Conservation (phyloP, 2,113 vertebrate genomes). For the Xyrauchen texanus region DNA sequence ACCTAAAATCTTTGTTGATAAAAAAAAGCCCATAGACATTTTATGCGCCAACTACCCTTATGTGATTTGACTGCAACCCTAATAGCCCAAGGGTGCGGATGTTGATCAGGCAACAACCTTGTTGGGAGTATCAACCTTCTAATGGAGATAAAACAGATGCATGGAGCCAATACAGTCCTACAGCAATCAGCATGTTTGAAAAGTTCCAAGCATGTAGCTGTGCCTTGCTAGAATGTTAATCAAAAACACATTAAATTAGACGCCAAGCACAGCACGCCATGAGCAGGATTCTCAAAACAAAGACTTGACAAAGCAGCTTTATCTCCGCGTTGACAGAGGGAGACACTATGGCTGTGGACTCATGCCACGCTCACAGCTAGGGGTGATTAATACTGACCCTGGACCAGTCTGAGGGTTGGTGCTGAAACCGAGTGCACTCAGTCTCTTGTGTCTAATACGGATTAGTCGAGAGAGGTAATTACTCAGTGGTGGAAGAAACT, state of each 20-base stretch:
- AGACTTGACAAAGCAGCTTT: constrained; percentile 20
- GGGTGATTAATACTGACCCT: constrained; percentile 35
- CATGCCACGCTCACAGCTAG: constrained; percentile 3
- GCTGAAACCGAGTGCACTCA: constrained; percentile 8
- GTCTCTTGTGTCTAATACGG: constrained; percentile 31
- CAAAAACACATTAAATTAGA: constrained; percentile 21
- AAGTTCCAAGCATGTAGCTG: constrained; percentile 20
- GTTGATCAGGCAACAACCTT: constrained; percentile 20
- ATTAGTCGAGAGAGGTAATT: constrained; percentile 37
- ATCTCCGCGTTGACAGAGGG: constrained; percentile 5
- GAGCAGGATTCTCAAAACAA: constrained; percentile 24
- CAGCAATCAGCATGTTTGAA: constrained; percentile 34
- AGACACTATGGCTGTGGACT: constrained; percentile 30
- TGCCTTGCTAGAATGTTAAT: constrained; percentile 13
- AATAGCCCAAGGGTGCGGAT: not conserved
- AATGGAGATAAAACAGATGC: constrained; percentile 11
- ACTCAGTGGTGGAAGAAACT: not conserved
- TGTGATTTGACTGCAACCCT: not conserved
- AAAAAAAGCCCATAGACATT: too few relatives aligned
- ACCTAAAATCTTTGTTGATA: too few relatives aligned
- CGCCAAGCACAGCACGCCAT: not conserved
- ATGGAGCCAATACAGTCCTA: constrained; percentile 4
- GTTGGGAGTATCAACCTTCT: not conserved
- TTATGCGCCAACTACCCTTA: too few relatives aligned
- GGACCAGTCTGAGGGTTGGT: constrained; percentile 34